Evolutionary conservation across 1,140 invertebrate species (phyloP), one percentile per base, ranked within the genome.

Genomic region (Aphelenchoides fujianensis): DNA sequence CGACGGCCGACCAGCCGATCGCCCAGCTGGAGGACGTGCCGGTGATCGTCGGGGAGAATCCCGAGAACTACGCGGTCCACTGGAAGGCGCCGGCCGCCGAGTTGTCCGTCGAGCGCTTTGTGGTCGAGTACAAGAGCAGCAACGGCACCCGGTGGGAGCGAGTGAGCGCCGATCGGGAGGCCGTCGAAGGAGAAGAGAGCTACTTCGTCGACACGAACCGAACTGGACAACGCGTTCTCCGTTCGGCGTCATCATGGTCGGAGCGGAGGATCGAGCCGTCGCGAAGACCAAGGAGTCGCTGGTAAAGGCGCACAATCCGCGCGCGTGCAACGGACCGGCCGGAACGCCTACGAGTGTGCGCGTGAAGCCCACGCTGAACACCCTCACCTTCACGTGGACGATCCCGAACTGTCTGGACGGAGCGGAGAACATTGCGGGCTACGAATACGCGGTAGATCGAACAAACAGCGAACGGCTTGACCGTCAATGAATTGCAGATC

Each of bases 81-180:
- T 83, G 82, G 82, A 82, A 74, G 34, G 69, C 41, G 23, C 81
- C 75, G 12, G 37, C 28, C 16, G 31, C 59, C 5, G 68, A 28
- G 1, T 52, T 57, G 9, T 31, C 53, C n/a, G 37, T 69, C 54
- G 66, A 68, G 28, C 54, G 68, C 27, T 83, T 80, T 71, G 68
- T 83, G 19, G 63, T 83, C 2, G 82, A 83, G 61, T 83, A 74
- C 66, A 66, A 73, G 63, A 71, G 76, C 28, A 72, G 75, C 57
- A 84, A 84, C 69, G 81, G 81, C 27, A 83, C 78, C 5, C 55
- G 62, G 34, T 83, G 83, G 83, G 28, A 61, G 28, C 68, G 78
- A 54, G 66, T 75, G 19, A 61, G 30, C 34, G 77, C 75, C 52
- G 78, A 83, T 28, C 19, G 48, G 16, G 31, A 71, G 31, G 69